Evolutionary conservation across 2,797 vertebrate species (phyloP).

Genomic region (Platyrinchus mystaceus): DNA sequence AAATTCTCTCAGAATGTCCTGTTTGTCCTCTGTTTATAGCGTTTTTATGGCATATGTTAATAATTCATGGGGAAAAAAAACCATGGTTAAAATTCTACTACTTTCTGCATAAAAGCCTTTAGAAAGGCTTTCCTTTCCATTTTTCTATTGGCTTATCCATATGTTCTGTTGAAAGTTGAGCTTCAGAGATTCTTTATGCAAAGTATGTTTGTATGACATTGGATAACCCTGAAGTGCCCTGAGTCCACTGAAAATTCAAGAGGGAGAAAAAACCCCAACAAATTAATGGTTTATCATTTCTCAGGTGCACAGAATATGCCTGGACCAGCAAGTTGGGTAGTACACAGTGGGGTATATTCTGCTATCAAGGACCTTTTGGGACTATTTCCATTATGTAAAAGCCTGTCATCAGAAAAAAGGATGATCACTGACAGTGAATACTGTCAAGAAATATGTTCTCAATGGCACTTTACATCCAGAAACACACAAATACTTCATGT

Average conservation of each 20-base stretch:
- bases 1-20: background rate
- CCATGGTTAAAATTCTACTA: constrained; percentile 43
- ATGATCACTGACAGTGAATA: background rate
- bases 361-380: background rate
- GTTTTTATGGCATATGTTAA: constrained; percentile 24
- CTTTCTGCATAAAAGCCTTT: constrained; percentile 16
- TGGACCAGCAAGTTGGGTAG: background rate
- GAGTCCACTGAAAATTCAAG: background rate
- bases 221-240: background rate
- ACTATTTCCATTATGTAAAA: background rate
- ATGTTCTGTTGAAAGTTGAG: background rate
- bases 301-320: background rate
- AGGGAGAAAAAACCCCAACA: background rate
- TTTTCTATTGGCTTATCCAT: background rate
- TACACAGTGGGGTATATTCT: background rate
- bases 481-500: background rate
- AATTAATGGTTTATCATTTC: background rate
- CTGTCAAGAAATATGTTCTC: background rate
- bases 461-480: background rate
- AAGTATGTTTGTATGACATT: background rate
- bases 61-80: constrained; percentile 27
- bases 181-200: background rate
- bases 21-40: background rate
- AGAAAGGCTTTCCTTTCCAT: background rate
- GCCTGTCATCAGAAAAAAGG: background rate